Conservation (phyloP, 2,113 vertebrate genomes). For the Paracanthobrama guichenoti region DNA sequence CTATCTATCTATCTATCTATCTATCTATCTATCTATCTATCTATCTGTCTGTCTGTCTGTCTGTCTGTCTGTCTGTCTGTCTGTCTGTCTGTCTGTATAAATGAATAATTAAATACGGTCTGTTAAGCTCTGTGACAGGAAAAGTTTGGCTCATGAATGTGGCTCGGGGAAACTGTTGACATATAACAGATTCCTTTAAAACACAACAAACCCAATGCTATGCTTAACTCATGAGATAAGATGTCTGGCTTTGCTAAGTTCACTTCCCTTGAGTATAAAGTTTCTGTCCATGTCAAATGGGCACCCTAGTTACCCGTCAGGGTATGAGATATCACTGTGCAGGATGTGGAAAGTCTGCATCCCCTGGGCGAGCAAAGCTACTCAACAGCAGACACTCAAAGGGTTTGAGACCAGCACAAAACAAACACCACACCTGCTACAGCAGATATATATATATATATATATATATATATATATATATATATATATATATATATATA, state of each 20-base stretch:
- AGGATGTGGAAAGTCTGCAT: slow-evolving; percentile 50
- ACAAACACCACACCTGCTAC: not conserved
- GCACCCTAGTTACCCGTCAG: slow-evolving; percentile 36
- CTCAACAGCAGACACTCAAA: slow-evolving; percentile 39
- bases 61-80: no score
- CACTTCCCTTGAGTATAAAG: slow-evolving; percentile 48
- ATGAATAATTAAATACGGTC: not conserved
- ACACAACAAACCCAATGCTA: slow-evolving; percentile 34
- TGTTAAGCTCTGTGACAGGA: not conserved
- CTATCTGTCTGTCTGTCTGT: no score
- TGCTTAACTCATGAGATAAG: slow-evolving; percentile 5
- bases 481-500: no score
- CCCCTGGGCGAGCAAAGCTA: slow-evolving; percentile 23
- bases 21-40: no score
- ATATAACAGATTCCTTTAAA: slow-evolving; percentile 16
- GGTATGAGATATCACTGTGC: slow-evolving; percentile 46
- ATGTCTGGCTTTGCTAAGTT: slow-evolving; percentile 29
- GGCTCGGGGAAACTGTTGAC: not conserved
- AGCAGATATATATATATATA: not conserved
- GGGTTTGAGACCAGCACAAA: slow-evolving; percentile 16
- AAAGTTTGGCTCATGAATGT: not conserved
- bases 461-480: no score
- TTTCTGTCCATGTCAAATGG: slow-evolving; percentile 39
- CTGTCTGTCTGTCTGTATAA: no score
- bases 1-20: no score